A percentile compares a stretch with the other conserved stretches of the same genome.
These are phyloP conservation scores for Xylocampa areola DNA, from an alignment of 2,888 invertebrate genomes.

Conservation along the genomic window DNA sequence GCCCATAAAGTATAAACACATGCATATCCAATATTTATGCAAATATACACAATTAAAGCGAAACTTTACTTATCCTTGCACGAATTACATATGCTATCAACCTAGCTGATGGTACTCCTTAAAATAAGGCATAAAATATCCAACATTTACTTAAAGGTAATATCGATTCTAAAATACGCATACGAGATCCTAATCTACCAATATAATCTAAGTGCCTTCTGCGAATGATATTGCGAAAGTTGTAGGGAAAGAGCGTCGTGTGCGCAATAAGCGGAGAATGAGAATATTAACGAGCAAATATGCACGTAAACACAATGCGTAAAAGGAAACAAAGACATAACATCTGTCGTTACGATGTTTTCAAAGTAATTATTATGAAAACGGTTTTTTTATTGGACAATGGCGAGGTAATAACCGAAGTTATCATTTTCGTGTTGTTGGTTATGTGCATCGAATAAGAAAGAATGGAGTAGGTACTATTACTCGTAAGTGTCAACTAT, in stretches of 20 bases:
- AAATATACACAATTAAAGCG: conserved; percentile 23
- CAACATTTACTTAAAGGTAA: conserved; percentile 20
- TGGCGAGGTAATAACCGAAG: conserved; percentile 18
- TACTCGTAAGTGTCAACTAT: neutral
- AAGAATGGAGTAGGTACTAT: conserved; percentile 16
- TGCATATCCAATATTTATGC: conserved; percentile 24
- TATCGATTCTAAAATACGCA: conserved; percentile 41
- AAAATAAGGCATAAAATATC: conserved; percentile 16
- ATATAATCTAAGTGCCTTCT: conserved; percentile 57
- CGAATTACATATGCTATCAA: conserved; percentile 9
- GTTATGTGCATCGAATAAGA: neutral
- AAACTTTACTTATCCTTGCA: conserved; percentile 10
- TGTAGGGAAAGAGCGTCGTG: conserved; percentile 48
- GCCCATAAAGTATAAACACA: conserved; percentile 23
- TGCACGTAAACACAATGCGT: conserved; percentile 45
- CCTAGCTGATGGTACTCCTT: neutral
- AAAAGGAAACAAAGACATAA: conserved; percentile 37
- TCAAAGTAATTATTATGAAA: conserved; percentile 13
- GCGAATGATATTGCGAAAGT: conserved; percentile 60
- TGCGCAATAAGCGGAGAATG: conserved; percentile 56
- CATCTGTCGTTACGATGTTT: conserved; percentile 12
- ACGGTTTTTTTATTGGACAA: conserved; percentile 6
- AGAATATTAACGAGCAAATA: conserved; percentile 43
- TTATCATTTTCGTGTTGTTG: neutral
- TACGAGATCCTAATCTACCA: conserved; percentile 51